Conservation (phyloP, 2,888 invertebrate species). For the Campoplex capitator region DNA sequence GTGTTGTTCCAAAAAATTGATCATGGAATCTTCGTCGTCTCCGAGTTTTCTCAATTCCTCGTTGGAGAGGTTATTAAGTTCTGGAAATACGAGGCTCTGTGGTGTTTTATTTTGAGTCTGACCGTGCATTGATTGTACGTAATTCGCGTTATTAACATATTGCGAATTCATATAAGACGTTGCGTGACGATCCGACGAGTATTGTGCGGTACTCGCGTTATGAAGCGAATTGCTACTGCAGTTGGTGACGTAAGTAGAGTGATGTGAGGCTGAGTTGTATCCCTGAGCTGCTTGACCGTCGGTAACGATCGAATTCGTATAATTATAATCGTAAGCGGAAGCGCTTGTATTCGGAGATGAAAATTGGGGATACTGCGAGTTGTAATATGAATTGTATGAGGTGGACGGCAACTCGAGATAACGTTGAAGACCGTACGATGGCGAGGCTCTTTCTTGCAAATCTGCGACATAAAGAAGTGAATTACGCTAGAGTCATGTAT, state of each 20-base stretch:
- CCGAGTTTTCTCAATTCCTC: slow-evolving; percentile 90
- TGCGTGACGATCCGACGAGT: slow-evolving; percentile 78
- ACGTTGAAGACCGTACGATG: slow-evolving; percentile 79
- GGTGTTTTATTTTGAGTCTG: slow-evolving; percentile 76
- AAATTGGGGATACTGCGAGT: slow-evolving; percentile 79
- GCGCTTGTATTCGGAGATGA: slow-evolving; percentile 79
- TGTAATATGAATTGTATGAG: slow-evolving; percentile 80
- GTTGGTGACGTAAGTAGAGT: slow-evolving; percentile 72
- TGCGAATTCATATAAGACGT: slow-evolving; percentile 78
- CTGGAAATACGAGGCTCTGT: slow-evolving; percentile 84
- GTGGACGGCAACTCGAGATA: slow-evolving; percentile 79
- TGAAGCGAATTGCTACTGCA: slow-evolving; percentile 72
- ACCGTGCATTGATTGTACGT: slow-evolving; percentile 74
- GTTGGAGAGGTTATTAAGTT: slow-evolving; percentile 85
- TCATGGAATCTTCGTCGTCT: slow-evolving; percentile 89
- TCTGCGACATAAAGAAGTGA: slow-evolving; percentile 76
- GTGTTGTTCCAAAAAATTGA: slow-evolving; percentile 90
- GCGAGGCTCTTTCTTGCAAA: slow-evolving; percentile 80
- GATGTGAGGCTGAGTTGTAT: slow-evolving; percentile 76
- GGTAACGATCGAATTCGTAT: slow-evolving; percentile 75
- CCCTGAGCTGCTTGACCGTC: slow-evolving; percentile 67
- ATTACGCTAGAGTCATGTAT: slow-evolving; percentile 44
- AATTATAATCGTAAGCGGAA: slow-evolving; percentile 80
- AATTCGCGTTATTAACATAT: slow-evolving; percentile 77
- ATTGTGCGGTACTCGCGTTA: slow-evolving; percentile 74